Conservation (phyloP, 2,888 invertebrate genomes). For the Disparrhopalites patrizii region DNA sequence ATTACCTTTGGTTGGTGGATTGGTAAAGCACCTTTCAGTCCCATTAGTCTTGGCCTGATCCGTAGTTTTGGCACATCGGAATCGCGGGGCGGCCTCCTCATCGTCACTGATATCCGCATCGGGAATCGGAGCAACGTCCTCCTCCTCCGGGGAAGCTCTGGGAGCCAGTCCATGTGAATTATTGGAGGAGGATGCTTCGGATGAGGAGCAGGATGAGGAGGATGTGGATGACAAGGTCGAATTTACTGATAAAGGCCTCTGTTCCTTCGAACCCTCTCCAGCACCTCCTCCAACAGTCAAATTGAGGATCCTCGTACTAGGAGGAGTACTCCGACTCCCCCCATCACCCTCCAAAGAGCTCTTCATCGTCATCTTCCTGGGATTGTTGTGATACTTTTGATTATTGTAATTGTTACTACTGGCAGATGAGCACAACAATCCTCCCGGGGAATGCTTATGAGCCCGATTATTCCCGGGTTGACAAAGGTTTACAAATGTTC, state of each 20-base stretch:
- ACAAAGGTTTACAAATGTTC: neutral
- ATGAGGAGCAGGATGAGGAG: slow-evolving; percentile 50
- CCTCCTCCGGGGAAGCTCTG: slow-evolving; percentile 79
- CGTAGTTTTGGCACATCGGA: slow-evolving; percentile 20
- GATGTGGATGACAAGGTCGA: slow-evolving; percentile 64
- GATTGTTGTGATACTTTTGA: neutral
- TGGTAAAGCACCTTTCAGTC: slow-evolving; percentile 47
- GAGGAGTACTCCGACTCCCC: neutral
- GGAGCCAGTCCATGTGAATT: slow-evolving; percentile 60
- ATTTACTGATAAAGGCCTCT: slow-evolving; percentile 68
- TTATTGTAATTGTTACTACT: slow-evolving; percentile 1
- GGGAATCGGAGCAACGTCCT: slow-evolving; percentile 47
- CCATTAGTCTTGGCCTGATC: slow-evolving; percentile 39
- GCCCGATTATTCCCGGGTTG: no score
- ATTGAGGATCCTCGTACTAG: neutral
- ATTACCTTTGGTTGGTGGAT: slow-evolving; percentile 47
- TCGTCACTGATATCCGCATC: slow-evolving; percentile 47
- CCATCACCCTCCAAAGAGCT: neutral
- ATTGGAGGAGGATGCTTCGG: slow-evolving; percentile 52
- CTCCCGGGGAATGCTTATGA: neutral
- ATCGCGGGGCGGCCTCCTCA: slow-evolving; percentile 36
- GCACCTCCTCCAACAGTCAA: slow-evolving; percentile 3
- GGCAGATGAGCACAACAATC: neutral
- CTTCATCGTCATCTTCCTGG: slow-evolving; percentile 1
- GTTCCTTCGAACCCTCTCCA: slow-evolving; percentile 38